Evolutionary conservation across 1,140 invertebrate species (phyloP).

Genomic region (Aradophagus sp.): DNA sequence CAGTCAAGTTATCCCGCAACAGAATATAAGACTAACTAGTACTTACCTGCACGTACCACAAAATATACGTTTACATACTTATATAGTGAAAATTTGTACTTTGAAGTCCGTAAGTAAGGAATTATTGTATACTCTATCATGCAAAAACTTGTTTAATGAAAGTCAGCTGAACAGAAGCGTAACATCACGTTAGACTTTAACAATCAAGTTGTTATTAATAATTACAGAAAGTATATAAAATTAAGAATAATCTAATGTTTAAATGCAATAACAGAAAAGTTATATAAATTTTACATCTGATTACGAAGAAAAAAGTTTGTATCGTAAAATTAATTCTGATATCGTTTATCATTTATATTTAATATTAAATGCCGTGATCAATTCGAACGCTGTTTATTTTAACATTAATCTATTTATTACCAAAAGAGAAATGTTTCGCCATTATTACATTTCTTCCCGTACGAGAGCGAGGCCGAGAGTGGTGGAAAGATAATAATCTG

Average conservation of each 20-base stretch:
- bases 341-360: too few species aligned
- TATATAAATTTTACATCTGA: too few species aligned
- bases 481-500: conserved; percentile 66
- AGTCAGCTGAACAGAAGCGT: conserved; percentile 46
- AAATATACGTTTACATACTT: conserved; percentile 48
- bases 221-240: too few species aligned
- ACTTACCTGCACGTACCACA: conserved; percentile 53
- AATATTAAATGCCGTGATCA: too few species aligned
- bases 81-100: conserved; percentile 52
- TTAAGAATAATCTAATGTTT: too few species aligned
- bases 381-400: too few species aligned
- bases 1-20: conserved; percentile 18
- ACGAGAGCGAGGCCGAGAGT: conserved; percentile 26
- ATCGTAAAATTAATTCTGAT: too few species aligned
- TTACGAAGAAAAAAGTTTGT: too few species aligned
- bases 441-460: conserved; percentile 43
- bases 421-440: conserved; percentile 27
- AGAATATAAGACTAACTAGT: conserved; percentile 33
- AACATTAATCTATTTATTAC: too few species aligned
- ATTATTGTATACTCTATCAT: conserved; percentile 48
- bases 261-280: too few species aligned
- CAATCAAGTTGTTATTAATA: too few species aligned
- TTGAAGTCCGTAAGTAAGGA: conserved; percentile 32
- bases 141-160: conserved; percentile 30
- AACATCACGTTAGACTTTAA: too few species aligned